Base-by-base conservation (phyloP, 2,113 vertebrate genomes). In the Sminthopsis crassicaudata region DNA sequence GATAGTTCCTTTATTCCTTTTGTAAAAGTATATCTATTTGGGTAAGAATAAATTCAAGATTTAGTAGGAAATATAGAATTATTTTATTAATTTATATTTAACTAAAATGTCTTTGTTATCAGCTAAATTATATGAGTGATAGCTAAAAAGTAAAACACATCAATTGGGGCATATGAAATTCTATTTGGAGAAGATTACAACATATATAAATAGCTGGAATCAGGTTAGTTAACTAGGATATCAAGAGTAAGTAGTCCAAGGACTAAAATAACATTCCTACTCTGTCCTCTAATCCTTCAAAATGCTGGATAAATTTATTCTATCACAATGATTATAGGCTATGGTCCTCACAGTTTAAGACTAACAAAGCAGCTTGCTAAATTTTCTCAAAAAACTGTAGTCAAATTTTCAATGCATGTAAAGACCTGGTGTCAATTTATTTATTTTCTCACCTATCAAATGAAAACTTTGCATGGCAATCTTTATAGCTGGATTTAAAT, bases 401-500 rank as follows among this genome's bases (percentile, higher is more conserved):
- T 90, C 8, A 90, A n/a, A 91, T 92, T 93, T 94, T 46, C 55
- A 12, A 94, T 50, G 24, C 92, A 46, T 91, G 23, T 89, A 30
- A 27, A 54, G 89, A 95, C 24, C 90, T 94, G 84, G 22, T 27
- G 53, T 51, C 26, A 53, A 23, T 95, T 57, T 92, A 91, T 93
- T 91, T 10, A 48, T 23, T 60, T 16, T 54, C 89, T 2, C 3
- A 92, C 25, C 46, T 92, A 92, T 4, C 88, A 93, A 93, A 96
- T 50, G 14, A 90, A 16, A 14, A 9, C 48, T 48, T 89, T 76
- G 24, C n/a, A 94, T 22, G 53, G 26, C 16, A 94, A 22, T n/a
- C 89, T 51, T 94, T 94, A 36, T 8, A 95, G 90, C 22, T 94
- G 53, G 53, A 93, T 96, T 96, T 27, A 97, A 95, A 95, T 54